A percentile compares a stretch with the other conserved stretches of the same genome.
Conservation (phyloP, 2,113 vertebrate genomes). For the Electrona antarctica region DNA sequence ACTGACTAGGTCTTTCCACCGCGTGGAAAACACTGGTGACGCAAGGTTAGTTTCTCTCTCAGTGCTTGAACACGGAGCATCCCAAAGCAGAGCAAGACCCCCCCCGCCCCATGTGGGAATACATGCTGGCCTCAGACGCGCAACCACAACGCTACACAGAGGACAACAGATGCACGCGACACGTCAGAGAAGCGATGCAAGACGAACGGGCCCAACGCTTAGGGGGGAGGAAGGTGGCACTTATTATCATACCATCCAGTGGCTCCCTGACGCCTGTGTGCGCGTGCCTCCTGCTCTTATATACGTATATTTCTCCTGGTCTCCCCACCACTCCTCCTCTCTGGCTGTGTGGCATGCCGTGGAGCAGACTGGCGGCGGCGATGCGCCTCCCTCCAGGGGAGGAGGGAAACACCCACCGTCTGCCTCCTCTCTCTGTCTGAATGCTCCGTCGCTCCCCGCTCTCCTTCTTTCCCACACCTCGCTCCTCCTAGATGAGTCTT, state of each 20-base stretch:
- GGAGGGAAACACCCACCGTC: conserved; percentile 57
- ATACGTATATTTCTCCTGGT: no score
- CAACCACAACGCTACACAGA: background rate
- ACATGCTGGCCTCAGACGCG: background rate
- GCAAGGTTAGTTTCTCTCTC: background rate
- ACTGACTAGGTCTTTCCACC: no score
- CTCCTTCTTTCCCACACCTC: conserved; percentile 21
- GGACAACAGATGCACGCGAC: conserved; percentile 25
- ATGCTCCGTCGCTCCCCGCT: conserved; percentile 40
- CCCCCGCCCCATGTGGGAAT: background rate
- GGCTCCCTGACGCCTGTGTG: conserved; percentile 13
- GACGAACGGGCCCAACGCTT: conserved; percentile 27
- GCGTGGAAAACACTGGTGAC: no score
- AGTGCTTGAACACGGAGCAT: background rate
- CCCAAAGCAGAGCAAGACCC: background rate
- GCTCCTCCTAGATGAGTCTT: conserved; percentile 26
- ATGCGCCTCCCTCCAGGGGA: conserved; percentile 34
- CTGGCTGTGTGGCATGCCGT: conserved; percentile 7
- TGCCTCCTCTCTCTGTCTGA: conserved; percentile 55
- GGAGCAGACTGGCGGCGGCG: conserved; percentile 31
- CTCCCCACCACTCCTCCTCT: background rate
- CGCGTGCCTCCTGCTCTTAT: conserved; percentile 5
- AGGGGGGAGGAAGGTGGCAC: background rate
- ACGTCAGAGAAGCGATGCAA: conserved; percentile 36
- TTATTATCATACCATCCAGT: conserved; percentile 30